These are phyloP conservation scores for Platysternon megacephalum DNA, from an alignment of 2,113 vertebrate species.

Conservation along the genomic window DNA sequence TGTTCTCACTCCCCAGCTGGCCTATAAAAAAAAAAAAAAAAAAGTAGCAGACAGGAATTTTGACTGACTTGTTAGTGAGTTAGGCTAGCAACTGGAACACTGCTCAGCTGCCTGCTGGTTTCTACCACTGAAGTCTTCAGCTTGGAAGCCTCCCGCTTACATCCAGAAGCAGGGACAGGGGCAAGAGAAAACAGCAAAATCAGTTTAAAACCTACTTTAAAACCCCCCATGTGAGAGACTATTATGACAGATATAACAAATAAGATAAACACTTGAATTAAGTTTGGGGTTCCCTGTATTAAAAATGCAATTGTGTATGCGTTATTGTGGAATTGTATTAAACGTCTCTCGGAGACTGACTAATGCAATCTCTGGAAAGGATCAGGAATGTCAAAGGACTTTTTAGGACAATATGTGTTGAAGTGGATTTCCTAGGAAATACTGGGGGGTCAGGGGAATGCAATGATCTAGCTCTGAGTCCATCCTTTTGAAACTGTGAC, in stretches of 20 bases:
- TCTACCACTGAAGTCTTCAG: not conserved
- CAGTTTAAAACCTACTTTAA: not conserved
- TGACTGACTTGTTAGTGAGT: not conserved
- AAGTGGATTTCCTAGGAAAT: not conserved
- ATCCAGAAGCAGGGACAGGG: not conserved
- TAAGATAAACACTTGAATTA: not conserved
- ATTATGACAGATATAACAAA: not conserved
- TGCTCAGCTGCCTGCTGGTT: not conserved
- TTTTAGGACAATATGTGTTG: too few relatives aligned
- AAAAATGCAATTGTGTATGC: not conserved
- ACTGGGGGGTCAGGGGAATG: not conserved
- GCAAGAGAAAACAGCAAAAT: not conserved
- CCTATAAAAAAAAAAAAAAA: not conserved
- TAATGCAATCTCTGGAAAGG: not conserved
- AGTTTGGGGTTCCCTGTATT: not conserved
- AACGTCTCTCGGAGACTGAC: not conserved
- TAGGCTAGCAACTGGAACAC: not conserved
- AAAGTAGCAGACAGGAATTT: not conserved
- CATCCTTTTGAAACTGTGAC: not conserved
- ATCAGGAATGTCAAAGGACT: not conserved
- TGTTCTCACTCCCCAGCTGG: not conserved
- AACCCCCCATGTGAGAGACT: not conserved
- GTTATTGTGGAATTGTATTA: not conserved
- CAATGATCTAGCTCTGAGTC: not conserved
- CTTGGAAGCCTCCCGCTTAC: not conserved